phyloP scores from a whole-genome alignment of 2,113 vertebrate species.

The Percopsis transmontana region DNA sequence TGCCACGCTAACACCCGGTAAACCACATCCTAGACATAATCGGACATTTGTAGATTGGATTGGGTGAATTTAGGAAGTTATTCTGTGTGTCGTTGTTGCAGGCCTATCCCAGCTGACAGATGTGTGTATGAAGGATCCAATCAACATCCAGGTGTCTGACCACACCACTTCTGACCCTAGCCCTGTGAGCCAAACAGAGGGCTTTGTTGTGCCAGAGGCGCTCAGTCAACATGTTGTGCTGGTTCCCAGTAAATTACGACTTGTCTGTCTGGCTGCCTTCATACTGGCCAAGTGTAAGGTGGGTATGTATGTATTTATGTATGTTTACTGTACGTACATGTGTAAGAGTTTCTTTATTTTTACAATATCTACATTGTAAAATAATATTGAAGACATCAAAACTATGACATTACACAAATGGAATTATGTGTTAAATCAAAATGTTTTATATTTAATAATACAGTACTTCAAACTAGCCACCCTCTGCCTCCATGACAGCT shows the following conservation, averaged over 20 bases:
- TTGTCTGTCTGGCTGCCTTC: conserved; percentile 91
- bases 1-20: conserved; percentile 88
- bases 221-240: conserved; percentile 86
- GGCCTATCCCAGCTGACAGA: conserved; percentile 84
- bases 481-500: too few species aligned
- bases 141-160: conserved; percentile 81
- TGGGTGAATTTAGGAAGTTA: background rate
- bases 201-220: conserved; percentile 85
- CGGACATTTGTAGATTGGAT: background rate
- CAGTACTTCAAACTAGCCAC: too few species aligned
- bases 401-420: too few species aligned
- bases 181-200: conserved; percentile 46
- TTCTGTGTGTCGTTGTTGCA: conserved; percentile 50
- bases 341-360: background rate
- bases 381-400: too few species aligned
- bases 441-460: too few species aligned
- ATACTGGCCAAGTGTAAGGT: conserved; percentile 91
- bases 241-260: conserved; percentile 91
- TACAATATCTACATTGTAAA: background rate
- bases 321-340: background rate
- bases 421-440: too few species aligned
- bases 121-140: conserved; percentile 85
- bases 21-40: background rate
- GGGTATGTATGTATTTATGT: conserved; percentile 17
- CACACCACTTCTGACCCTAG: background rate